Base-by-base conservation (phyloP, 2,797 vertebrate genomes). In the Podarcis lilfordi region DNA sequence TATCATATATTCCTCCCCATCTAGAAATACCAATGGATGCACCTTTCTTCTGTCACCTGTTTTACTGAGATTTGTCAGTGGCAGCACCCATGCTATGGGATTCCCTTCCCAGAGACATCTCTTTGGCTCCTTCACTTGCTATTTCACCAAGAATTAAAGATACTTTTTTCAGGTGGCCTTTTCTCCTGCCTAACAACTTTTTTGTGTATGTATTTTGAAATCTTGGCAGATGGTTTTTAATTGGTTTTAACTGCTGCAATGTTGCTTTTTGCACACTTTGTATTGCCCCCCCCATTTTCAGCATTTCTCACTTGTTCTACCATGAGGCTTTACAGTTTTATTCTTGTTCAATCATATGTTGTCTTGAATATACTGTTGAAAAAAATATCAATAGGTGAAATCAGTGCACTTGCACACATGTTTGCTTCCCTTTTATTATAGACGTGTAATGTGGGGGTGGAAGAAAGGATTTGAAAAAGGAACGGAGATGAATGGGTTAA, bases 181-280 rank as follows among this genome's bases (percentile, higher is more conserved):
- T 78, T 78, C 75, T 77, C 32, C n/a, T 86, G 40, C 32, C 45
- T 50, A 78, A 79, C 23, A 45, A 86, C 21, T 68, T 78, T 86
- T 68, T 6, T 68, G 23, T 79, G 40, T 29, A 68, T 29, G 17
- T 55, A 55, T 27, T 78, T 61, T 68, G 68, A 79, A 68, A 40
- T 78, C 37, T 64, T 45, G 11, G 59, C 23, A 35, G 43, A 50
- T 79, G 74, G 84, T 15, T 66, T 69, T 86, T 35, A 27, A 32
- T 55, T 75, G 35, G 32, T 61, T 61, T 59, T 35, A 61, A 75
- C 72, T 69, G 40, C 21, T 55, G n/a, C 64, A 32, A n/a, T 84
- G n/a, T 64, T 64, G 61, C 21, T 77, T 85, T 85, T 25, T 76
- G 32, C 13, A 61, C 72, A 75, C 32, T 68, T 66, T 86, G 29